These are phyloP conservation scores for Lindbergichthys nudifrons DNA, from an alignment of 2,797 vertebrate species.

Conservation along the genomic window DNA sequence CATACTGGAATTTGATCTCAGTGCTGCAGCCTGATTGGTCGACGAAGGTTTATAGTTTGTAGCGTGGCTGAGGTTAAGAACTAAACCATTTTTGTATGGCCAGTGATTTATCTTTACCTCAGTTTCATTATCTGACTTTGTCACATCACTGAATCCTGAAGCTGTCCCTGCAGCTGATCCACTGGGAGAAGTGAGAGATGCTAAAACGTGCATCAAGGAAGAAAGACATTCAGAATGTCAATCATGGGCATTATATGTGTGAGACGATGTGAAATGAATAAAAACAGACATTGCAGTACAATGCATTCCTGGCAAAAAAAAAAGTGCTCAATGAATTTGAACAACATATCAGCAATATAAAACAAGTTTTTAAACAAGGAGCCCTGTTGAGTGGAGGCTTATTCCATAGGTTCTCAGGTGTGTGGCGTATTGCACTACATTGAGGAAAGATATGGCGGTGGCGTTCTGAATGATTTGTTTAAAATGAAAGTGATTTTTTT, in stretches of 20 bases:
- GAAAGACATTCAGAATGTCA: constrained; percentile 21
- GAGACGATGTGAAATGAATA: constrained; percentile 11
- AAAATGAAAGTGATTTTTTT: not conserved
- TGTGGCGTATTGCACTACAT: constrained; percentile 60
- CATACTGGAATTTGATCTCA: constrained; percentile 36
- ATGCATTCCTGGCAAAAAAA: constrained; percentile 14
- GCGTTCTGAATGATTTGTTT: constrained; percentile 32
- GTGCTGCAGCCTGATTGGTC: constrained; percentile 44
- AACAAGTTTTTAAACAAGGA: too few relatives aligned
- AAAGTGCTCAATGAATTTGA: constrained; percentile 52
- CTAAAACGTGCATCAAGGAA: not conserved
- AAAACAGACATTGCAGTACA: constrained; percentile 21
- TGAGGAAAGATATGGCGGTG: constrained; percentile 23
- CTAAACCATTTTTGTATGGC: not conserved
- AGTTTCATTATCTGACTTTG: not conserved
- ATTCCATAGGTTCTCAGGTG: constrained; percentile 67
- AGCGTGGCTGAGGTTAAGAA: constrained; percentile 10
- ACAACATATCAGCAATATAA: constrained; percentile 20
- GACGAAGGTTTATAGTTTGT: constrained; percentile 21
- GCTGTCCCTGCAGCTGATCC: not conserved
- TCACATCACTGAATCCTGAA: constrained; percentile 15
- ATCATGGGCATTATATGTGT: constrained; percentile 8
- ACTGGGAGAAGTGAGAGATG: not conserved
- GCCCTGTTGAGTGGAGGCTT: constrained; percentile 29
- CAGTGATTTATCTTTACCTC: not conserved